Conservation (phyloP, 2,113 vertebrate species). For the Eptatretus burgeri region DNA sequence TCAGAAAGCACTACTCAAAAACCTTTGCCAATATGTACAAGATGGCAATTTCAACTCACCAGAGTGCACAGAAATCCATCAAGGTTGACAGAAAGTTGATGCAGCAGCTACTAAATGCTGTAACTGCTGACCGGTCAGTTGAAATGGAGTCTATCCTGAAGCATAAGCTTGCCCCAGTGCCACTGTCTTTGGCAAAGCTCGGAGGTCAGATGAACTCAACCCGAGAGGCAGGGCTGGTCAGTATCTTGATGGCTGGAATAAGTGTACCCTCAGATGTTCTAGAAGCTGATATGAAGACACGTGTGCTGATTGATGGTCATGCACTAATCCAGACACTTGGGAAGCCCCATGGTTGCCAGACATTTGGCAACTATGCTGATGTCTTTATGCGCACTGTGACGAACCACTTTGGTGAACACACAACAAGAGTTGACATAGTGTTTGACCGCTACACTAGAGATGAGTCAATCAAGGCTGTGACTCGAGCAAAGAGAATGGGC, state of each 20-base stretch:
- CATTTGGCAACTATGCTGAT: neutral
- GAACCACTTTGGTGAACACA: neutral
- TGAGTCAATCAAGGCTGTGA: neutral
- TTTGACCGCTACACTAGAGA: neutral
- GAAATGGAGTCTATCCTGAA: neutral
- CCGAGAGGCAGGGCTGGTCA: neutral
- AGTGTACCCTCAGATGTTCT: neutral
- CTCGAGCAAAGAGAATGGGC: neutral
- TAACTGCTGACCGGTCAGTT: neutral
- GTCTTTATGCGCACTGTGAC: neutral
- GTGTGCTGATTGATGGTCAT: neutral
- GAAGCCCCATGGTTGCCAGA: neutral
- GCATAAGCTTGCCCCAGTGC: neutral
- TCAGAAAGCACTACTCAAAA: too few relatives aligned
- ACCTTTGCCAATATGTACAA: neutral
- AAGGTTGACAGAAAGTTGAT: neutral
- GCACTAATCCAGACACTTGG: neutral
- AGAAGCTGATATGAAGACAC: neutral
- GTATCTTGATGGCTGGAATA: neutral
- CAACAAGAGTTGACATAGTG: neutral
- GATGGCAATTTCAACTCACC: slow-evolving; percentile 7
- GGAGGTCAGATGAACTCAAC: neutral
- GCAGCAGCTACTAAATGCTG: neutral
- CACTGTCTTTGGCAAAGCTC: too few relatives aligned
- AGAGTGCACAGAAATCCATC: neutral